phyloP scores from a whole-genome alignment of 2,888 invertebrate species.

The Lysandra coridon region DNA sequence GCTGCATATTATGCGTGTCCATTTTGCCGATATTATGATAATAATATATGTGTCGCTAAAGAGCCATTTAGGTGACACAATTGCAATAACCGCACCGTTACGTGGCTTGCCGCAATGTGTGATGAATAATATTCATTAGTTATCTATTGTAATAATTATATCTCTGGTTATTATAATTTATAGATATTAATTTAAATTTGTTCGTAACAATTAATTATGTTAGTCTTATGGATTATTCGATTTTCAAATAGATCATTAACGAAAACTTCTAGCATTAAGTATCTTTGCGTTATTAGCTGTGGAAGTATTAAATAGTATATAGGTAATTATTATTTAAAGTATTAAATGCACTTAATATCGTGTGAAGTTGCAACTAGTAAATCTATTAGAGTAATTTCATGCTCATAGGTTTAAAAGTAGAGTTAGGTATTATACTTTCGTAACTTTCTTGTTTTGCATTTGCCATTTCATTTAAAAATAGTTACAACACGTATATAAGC shows the following conservation, averaged over 20 bases:
- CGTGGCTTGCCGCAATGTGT: neutral
- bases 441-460: neutral
- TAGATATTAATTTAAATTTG: neutral
- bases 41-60: neutral
- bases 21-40: conserved; percentile 1
- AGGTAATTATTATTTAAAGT: no score
- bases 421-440: neutral
- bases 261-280: no score
- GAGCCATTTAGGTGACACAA: conserved; percentile 19
- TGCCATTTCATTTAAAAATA: neutral
- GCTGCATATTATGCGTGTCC: neutral
- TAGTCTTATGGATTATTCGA: neutral
- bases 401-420: neutral
- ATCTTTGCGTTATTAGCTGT: no score
- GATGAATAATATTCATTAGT: neutral
- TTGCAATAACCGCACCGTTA: conserved; percentile 27
- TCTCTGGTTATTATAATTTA: neutral
- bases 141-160: neutral
- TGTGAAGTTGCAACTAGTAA: neutral
- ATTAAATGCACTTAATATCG: no score
- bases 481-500: neutral
- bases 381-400: neutral
- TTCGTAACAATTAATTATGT: neutral
- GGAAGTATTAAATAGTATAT: no score
- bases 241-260: no score